Evolutionary conservation across 2,113 vertebrate genomes (phyloP).

Genomic region (Cyanocitta stelleri): DNA sequence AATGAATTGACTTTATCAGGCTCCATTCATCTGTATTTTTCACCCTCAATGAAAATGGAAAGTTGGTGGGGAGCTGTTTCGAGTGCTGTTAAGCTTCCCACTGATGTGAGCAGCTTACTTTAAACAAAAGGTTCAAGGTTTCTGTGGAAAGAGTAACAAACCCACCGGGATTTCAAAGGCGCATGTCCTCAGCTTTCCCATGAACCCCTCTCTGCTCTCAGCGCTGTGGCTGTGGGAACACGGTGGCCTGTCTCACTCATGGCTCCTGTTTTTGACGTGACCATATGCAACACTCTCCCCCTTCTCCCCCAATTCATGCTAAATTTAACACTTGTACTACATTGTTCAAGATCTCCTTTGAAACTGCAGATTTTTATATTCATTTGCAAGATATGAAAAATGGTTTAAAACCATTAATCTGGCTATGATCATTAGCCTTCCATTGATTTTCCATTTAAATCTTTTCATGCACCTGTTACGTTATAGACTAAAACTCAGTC

Average conservation of each 20-base stretch:
- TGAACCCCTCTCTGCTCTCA: neutral
- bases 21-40: neutral
- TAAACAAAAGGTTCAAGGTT: conserved; percentile 34
- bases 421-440: neutral
- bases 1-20: neutral
- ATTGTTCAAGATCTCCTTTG: neutral
- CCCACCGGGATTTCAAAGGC: neutral
- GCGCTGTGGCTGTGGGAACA: neutral
- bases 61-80: neutral
- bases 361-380: neutral
- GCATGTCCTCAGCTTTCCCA: neutral
- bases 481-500: neutral
- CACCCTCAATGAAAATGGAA: neutral
- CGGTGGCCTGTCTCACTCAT: neutral
- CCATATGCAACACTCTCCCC: neutral
- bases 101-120: neutral
- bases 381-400: neutral
- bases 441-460: neutral
- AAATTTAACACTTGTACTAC: neutral
- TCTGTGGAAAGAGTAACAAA: neutral
- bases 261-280: neutral
- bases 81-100: neutral
- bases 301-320: neutral
- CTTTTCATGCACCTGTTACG: neutral
- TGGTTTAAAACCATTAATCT: neutral